phyloP scores from a whole-genome alignment of 2,888 invertebrate genomes.

The Drosophila barbarae region DNA sequence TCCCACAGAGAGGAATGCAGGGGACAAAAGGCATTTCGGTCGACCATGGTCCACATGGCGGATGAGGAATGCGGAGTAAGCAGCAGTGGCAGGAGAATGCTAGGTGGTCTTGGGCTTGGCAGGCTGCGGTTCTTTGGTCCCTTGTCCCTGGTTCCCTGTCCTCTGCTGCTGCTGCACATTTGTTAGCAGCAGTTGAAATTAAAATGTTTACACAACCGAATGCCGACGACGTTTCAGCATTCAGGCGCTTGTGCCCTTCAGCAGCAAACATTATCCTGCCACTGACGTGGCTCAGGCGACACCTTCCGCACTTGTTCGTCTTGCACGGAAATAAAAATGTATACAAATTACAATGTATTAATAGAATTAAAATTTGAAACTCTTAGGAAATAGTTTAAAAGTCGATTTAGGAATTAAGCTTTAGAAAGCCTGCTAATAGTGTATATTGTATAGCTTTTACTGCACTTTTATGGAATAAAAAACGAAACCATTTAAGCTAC shows the following conservation, averaged over 20 bases:
- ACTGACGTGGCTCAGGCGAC: constrained; percentile 31
- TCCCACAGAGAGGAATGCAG: constrained; percentile 13
- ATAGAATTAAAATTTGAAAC: neutral
- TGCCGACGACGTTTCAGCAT: constrained; percentile 66
- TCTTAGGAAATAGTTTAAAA: too few species aligned
- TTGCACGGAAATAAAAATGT: constrained; percentile 6
- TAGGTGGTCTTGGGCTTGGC: constrained; percentile 28
- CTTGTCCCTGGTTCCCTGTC: constrained; percentile 12
- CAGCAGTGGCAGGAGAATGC: neutral
- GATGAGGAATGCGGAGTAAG: constrained; percentile 13
- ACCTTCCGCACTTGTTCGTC: constrained; percentile 16
- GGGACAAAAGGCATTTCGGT: constrained; percentile 46
- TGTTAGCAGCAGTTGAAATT: constrained; percentile 68
- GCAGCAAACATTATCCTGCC: constrained; percentile 36
- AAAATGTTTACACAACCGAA: constrained; percentile 71
- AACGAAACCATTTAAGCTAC: too few species aligned
- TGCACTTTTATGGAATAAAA: too few species aligned
- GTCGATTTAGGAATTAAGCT: neutral
- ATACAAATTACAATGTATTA: neutral
- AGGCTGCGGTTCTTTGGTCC: constrained; percentile 48
- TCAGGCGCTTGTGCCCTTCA: constrained; percentile 52
- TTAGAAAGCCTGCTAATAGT: too few species aligned
- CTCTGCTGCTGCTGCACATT: constrained; percentile 55
- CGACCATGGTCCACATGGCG: constrained; percentile 66
- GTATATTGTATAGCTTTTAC: too few species aligned